These are phyloP conservation scores for Astreopora myriophthalma DNA, from an alignment of 64 coral and sea anemone genomes.

Conservation along the genomic window DNA sequence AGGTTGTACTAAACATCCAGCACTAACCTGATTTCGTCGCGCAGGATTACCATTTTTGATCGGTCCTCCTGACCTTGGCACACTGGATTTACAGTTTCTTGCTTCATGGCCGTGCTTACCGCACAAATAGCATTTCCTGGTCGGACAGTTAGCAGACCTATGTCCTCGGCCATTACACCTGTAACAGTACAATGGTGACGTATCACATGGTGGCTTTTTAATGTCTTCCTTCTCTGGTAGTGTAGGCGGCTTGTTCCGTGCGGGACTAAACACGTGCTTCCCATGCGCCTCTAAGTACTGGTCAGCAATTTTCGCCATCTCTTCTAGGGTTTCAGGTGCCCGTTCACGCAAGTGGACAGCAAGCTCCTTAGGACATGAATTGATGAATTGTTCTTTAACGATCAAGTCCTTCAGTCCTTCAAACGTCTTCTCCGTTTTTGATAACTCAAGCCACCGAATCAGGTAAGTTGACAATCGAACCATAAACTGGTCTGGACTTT, in stretches of 20 bases:
- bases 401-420: slow-evolving; percentile 25
- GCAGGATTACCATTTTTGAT: slow-evolving; percentile 1
- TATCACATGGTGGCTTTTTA: too few relatives aligned
- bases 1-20: slow-evolving; percentile 19
- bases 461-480: slow-evolving; percentile 10
- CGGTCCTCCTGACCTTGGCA: neutral
- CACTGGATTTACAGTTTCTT: slow-evolving; percentile 27
- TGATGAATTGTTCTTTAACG: neutral
- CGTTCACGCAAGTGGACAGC: too few relatives aligned
- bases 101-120: slow-evolving; percentile 27
- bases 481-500: slow-evolving; percentile 64
- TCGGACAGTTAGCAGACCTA: too few relatives aligned
- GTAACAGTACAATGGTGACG: neutral
- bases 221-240: too few relatives aligned
- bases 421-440: slow-evolving; percentile 1
- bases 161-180: neutral
- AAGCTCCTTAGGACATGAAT: too few relatives aligned
- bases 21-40: neutral
- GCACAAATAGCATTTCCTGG: neutral
- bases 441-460: slow-evolving; percentile 62
- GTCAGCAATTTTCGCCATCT: too few relatives aligned
- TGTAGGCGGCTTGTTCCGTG: too few relatives aligned
- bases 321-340: too few relatives aligned
- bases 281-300: too few relatives aligned
- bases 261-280: too few relatives aligned